phyloP scores from a whole-genome alignment of 2,797 vertebrate genomes.

The Gymnothorax reevesii region DNA sequence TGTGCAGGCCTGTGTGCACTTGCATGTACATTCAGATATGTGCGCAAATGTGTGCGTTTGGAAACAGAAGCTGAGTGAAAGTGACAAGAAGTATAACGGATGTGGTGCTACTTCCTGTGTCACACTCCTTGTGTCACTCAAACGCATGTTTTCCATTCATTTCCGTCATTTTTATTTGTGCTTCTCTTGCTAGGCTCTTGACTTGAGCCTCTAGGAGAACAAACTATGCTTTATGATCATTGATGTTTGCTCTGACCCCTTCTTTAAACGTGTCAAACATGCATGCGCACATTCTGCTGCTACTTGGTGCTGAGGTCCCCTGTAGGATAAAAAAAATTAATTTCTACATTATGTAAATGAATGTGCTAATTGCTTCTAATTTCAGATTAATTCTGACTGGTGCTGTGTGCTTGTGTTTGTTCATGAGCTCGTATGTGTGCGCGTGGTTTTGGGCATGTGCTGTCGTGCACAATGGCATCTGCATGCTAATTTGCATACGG shows the following conservation, averaged over 20 bases:
- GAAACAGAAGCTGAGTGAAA: neutral
- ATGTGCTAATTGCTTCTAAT: neutral
- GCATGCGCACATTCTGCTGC: neutral
- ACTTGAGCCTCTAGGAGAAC: neutral
- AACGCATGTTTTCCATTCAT: neutral
- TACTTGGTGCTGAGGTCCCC: neutral
- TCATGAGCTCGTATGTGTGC: neutral
- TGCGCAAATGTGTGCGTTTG: neutral
- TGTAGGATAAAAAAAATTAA: neutral
- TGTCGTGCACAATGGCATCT: too few species aligned
- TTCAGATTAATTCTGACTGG: neutral
- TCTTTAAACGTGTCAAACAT: neutral
- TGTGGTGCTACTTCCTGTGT: constrained; percentile 2
- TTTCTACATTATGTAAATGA: neutral
- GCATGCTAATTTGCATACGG: neutral
- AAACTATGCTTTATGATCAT: neutral
- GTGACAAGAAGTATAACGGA: neutral
- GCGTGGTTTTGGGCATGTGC: neutral
- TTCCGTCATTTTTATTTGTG: neutral
- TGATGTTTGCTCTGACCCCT: neutral
- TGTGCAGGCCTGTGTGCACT: neutral
- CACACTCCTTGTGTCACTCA: neutral
- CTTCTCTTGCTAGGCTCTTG: neutral
- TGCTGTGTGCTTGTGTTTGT: neutral
- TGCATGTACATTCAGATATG: neutral